Evolutionary conservation across 2,797 vertebrate species (phyloP).

Genomic region (Myripristis murdjan): DNA sequence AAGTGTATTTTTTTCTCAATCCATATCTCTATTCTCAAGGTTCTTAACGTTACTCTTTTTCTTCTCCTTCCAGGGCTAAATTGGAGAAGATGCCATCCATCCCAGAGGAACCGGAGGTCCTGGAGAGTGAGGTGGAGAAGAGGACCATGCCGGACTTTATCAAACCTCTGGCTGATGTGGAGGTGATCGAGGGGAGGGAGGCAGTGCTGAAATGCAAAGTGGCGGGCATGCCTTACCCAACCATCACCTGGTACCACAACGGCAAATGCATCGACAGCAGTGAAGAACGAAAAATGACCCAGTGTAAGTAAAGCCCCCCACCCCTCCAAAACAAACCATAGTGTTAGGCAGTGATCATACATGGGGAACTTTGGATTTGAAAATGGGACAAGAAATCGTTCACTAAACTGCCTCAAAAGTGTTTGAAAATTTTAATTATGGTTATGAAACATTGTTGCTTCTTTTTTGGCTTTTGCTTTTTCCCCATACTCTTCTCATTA

Average conservation of each 20-base stretch:
- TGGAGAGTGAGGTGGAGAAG: conserved; percentile 89
- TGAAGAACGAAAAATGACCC: conserved; percentile 93
- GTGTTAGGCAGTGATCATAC: not conserved
- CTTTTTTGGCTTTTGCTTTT: no score
- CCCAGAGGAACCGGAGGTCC: conserved; percentile 93
- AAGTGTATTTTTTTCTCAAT: no score
- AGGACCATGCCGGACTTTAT: conserved; percentile 96
- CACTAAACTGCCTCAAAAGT: no score
- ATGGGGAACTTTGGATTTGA: not conserved
- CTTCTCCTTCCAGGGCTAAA: conserved; percentile 86
- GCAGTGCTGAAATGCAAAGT: conserved; percentile 92
- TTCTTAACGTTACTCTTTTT: not conserved
- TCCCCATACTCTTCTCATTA: no score
- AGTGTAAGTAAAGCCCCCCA: conserved; percentile 85
- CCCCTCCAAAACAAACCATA: no score
- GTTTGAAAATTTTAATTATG: no score
- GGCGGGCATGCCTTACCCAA: conserved; percentile 93
- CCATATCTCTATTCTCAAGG: not conserved
- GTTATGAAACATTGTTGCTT: no score
- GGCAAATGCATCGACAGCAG: conserved; percentile 92
- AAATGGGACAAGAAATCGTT: no score
- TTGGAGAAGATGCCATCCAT: conserved; percentile 99
- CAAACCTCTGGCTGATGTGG: conserved; percentile 91
- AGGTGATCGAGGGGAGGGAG: conserved; percentile 93
- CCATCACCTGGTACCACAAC: conserved; percentile 97